A percentile compares a stretch with the other conserved stretches of the same genome.
Conservation (phyloP, 2,888 invertebrate genomes). For the Bruchidius siliquastri region DNA sequence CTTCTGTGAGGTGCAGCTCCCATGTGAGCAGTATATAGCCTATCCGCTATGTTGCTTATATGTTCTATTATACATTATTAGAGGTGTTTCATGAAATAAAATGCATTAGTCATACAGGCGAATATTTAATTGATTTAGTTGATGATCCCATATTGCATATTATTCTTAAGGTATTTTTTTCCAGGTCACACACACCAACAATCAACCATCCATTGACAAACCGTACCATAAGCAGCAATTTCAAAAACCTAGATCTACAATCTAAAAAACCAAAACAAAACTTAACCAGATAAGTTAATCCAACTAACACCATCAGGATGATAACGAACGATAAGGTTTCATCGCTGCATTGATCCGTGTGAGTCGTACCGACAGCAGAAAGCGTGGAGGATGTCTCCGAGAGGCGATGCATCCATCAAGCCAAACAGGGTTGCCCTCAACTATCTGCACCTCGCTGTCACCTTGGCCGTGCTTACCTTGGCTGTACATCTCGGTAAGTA, state of each 20-base stretch:
- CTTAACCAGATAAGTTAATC: neutral
- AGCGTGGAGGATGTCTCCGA: neutral
- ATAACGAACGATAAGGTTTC: neutral
- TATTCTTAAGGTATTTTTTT: neutral
- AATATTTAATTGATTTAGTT: too few species aligned
- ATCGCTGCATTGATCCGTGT: neutral
- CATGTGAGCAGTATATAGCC: too few species aligned
- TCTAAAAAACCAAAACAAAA: neutral
- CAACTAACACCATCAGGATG: neutral
- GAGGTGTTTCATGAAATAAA: too few species aligned
- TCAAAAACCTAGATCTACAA: neutral
- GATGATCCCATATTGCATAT: too few species aligned
- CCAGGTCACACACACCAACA: neutral
- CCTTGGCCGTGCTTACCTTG: neutral
- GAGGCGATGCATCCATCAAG: neutral
- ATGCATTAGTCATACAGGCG: too few species aligned
- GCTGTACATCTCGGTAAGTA: neutral
- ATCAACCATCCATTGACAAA: neutral
- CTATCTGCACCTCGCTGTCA: neutral
- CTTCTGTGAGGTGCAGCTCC: too few species aligned
- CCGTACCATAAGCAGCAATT: neutral
- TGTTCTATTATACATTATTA: too few species aligned
- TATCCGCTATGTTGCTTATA: too few species aligned
- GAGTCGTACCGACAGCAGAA: neutral
- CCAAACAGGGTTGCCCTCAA: neutral